These are phyloP conservation scores for Erebia ligea DNA, from an alignment of 2,888 invertebrate genomes.

Conservation along the genomic window DNA sequence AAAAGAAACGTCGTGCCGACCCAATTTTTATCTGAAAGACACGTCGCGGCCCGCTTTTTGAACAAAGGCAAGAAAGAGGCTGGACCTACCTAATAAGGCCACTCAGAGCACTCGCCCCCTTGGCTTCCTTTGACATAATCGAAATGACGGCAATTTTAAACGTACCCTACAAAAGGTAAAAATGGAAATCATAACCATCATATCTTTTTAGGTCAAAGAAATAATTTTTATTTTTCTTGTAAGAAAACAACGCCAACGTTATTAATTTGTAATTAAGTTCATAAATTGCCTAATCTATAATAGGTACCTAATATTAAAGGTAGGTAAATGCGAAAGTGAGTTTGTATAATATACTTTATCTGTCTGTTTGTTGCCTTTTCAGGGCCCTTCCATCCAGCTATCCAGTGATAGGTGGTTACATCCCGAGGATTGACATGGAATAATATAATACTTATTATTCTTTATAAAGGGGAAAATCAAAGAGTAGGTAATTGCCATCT, in stretches of 20 bases:
- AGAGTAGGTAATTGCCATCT: no score
- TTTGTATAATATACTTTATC: no score
- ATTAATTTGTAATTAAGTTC: neutral
- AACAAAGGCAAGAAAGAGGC: conserved; percentile 73
- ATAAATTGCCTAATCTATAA: neutral
- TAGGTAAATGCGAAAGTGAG: no score
- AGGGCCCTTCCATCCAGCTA: no score
- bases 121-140: conserved; percentile 64
- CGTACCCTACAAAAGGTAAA: conserved; percentile 34
- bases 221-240: neutral
- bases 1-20: conserved; percentile 59
- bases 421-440: no score
- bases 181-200: conserved; percentile 4
- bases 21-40: conserved; percentile 80
- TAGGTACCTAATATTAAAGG: no score
- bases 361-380: no score
- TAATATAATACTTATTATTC: no score
- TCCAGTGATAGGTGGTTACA: no score
- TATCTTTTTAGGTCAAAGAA: conserved; percentile 5
- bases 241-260: neutral
- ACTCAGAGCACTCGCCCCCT: conserved; percentile 63
- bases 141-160: conserved; percentile 76
- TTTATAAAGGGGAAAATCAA: no score
- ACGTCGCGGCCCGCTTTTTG: conserved; percentile 59
- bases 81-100: conserved; percentile 77